Percentiles rank a stretch among this genome's conserved stretches.
These are phyloP conservation scores for Hyalella azteca DNA, from an alignment of 2,888 invertebrate species.

Conservation along the genomic window DNA sequence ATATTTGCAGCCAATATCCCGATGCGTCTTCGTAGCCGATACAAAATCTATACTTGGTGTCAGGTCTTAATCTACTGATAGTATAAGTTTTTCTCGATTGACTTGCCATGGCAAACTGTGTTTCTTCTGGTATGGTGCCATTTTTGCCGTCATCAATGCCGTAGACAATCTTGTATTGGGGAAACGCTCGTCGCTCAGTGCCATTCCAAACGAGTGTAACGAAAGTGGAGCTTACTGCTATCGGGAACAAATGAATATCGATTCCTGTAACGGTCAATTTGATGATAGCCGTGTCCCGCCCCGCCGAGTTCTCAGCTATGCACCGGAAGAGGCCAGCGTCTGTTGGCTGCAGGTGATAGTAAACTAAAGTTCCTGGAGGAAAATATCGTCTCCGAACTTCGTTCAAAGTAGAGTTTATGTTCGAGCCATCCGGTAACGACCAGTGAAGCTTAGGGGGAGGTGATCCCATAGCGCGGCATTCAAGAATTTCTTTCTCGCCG, in stretches of 20 bases:
- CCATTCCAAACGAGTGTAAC: slow-evolving; percentile 64
- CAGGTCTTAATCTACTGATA: slow-evolving; percentile 63
- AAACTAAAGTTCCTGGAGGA: slow-evolving; percentile 60
- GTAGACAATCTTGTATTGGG: slow-evolving; percentile 62
- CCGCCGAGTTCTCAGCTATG: slow-evolving; percentile 62
- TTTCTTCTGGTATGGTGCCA: slow-evolving; percentile 46
- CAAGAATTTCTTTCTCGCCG: slow-evolving; percentile 62
- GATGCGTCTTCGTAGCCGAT: slow-evolving; percentile 62
- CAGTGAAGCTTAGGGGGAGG: slow-evolving; percentile 64
- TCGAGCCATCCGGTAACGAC: slow-evolving; percentile 63
- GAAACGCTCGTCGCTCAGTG: slow-evolving; percentile 61
- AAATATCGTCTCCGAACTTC: slow-evolving; percentile 61
- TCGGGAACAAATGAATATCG: slow-evolving; percentile 62
- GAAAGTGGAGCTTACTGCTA: slow-evolving; percentile 62
- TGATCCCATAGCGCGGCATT: slow-evolving; percentile 65
- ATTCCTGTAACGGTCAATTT: slow-evolving; percentile 62
- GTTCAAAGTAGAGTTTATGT: slow-evolving; percentile 61
- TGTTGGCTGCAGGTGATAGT: slow-evolving; percentile 60
- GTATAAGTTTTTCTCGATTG: slow-evolving; percentile 62
- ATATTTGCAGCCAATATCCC: slow-evolving; percentile 62
- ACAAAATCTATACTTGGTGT: slow-evolving; percentile 64
- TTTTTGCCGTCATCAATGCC: slow-evolving; percentile 51
- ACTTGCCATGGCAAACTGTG: slow-evolving; percentile 50
- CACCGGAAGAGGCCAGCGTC: slow-evolving; percentile 65
- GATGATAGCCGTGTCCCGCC: slow-evolving; percentile 61